Evolutionary conservation across 2,888 invertebrate species (phyloP), one percentile per base, ranked within the genome.

Genomic region (Sabellastarte sp.): DNA sequence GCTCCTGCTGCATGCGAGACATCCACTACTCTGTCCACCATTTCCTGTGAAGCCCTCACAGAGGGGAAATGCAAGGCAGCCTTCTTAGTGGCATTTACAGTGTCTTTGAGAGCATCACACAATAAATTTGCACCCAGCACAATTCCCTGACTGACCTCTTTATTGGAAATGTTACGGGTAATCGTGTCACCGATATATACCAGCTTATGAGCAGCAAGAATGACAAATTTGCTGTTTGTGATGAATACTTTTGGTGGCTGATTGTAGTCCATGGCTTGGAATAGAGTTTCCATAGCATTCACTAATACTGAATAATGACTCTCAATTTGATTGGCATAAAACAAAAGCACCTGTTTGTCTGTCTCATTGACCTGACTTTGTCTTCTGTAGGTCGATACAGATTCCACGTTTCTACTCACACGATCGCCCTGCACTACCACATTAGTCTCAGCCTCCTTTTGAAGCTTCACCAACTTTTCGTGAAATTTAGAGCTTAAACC

Each of bases 101-200:
- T 92, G 24, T 89, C 64, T 67, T 83, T 83, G 31, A 83, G 73
- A 60, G 75, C 75, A 69, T 80, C 77, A 70, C 81, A 81, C 63
- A 82, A 64, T 62, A 74, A 64, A 65, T 79, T 81, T 55, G 81
- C 80, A 69, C 77, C 76, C 52, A 77, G 73, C 73, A 78, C 78
- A 32, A 82, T 75, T 55, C 76, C 88, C 57, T 89, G 88, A 77
- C 90, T 89, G 57, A 93, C 85, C 69, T 91, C 90, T 62, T 88
- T 87, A 76, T 91, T 89, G 32, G 89, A 87, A 53, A 94, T 88
- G 83, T 93, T 93, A 75, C 93, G 89, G 82, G 94, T 91, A 32
- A 96, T 91, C 58, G 92, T 93, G 85, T 97, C 96, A 59, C 95
- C 95, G 67, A 95, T 95, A 80, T 93, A 92, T 28, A 97, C 93